Evolutionary conservation across 1,140 invertebrate genomes (phyloP), one percentile per base, ranked within the genome.

Genomic region (Paraescarpia echinospica): DNA sequence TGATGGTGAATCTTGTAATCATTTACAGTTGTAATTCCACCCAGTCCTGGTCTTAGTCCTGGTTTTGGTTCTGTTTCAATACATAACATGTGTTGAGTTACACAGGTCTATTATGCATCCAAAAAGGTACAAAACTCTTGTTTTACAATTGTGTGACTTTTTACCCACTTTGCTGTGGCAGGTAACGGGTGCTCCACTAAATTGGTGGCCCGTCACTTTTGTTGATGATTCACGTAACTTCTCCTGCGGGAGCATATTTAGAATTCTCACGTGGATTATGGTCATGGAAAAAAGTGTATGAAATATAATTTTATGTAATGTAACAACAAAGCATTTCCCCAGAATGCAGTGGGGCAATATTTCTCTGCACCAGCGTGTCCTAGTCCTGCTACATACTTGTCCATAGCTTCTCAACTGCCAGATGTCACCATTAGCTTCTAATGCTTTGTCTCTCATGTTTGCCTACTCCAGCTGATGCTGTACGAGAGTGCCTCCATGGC

Each of bases 401-500:
- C 59, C 22, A 27, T 31, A 27, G 59, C 14, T 77, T 6, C 22
- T 77, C 2, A 31, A 77, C 59, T 77, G 59, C 22, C 59, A 77
- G 59, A 77, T 51, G 48, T 51, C 59, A 77, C 22, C 0, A 2
- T 77, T 77, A 77, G 59, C 59, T 77, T 27, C 27, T 77, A 31
- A 31, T 77, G 27, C 59, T 77, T 12, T 77, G 59, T 27, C 8
- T 77, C 27, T 77, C 41, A 4, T 12, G 22, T 18, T 77, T 77
- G 59, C 59, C 22, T 77, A 12, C 59, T 77, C 2, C 90, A 96
- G 95, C 93, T 95, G 93, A 96, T 96, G 95, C 90, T 94, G 33
- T 95, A 95, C 94, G 94, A 94, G 91, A 94, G 94, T n/a, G 95
- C 95, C 5, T 92, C 91, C 90, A 41, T 94, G 34, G 95, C 95